Evolutionary conservation across 1,140 invertebrate species (phyloP).

Genomic region (Planococcus citri): DNA sequence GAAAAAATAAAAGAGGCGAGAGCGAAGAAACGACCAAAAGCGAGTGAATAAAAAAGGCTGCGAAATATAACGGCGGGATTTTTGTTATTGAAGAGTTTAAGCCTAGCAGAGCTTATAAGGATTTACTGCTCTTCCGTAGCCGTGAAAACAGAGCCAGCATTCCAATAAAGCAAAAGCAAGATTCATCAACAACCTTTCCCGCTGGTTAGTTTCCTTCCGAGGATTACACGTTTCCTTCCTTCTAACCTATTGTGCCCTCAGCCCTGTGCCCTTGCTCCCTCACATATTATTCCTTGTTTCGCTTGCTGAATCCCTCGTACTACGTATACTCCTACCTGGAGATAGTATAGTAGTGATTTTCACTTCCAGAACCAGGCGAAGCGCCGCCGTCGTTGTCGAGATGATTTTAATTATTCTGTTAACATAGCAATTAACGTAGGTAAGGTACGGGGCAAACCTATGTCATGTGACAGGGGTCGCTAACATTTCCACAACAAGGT

Average conservation of each 20-base stretch:
- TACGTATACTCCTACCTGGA: no score
- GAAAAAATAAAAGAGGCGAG: neutral
- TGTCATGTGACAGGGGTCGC: neutral
- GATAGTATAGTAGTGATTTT: no score
- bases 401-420: neutral
- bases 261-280: no score
- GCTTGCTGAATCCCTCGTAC: no score
- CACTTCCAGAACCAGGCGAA: no score
- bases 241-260: neutral
- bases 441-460: no score
- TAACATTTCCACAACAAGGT: neutral
- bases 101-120: neutral
- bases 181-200: slow-evolving; percentile 1
- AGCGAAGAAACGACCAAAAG: no score
- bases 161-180: slow-evolving; percentile 1
- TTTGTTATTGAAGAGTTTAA: slow-evolving; percentile 8
- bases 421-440: neutral
- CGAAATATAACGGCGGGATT: neutral
- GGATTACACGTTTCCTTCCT: neutral
- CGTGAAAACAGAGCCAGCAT: neutral
- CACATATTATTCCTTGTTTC: no score
- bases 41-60: neutral
- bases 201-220: slow-evolving; percentile 4
- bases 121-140: neutral
- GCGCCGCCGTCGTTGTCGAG: neutral